These are phyloP conservation scores for Remorina albescens DNA, from an alignment of 2,797 vertebrate species.

Conservation along the genomic window DNA sequence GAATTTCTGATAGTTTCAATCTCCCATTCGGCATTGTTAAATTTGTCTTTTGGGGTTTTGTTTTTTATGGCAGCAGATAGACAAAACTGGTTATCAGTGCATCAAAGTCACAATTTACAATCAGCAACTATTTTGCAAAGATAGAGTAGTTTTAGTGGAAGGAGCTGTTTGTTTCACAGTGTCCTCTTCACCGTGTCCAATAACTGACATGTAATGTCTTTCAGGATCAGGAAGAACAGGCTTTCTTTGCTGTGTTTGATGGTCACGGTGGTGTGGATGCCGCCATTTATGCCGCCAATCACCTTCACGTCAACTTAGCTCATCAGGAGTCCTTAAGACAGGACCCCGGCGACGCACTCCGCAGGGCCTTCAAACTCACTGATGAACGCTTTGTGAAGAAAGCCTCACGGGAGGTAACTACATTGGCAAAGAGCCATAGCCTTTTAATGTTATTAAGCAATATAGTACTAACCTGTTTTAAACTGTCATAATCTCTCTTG, in stretches of 20 bases:
- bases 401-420: constrained; percentile 92
- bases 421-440: background rate
- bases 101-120: background rate
- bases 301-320: constrained; percentile 95
- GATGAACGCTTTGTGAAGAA: constrained; percentile 97
- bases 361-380: constrained; percentile 91
- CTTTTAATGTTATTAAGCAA: background rate
- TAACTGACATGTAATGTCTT: constrained; percentile 4
- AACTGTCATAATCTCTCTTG: background rate
- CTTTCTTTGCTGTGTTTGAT: constrained; percentile 97
- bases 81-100: background rate
- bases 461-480: background rate
- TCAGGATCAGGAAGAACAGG: constrained; percentile 98
- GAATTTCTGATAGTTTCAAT: background rate
- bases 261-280: constrained; percentile 97
- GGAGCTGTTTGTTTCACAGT: too few relatives aligned
- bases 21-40: too few relatives aligned
- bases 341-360: constrained; percentile 91
- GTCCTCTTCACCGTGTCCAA: background rate
- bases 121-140: background rate
- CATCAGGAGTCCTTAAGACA: constrained; percentile 92
- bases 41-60: too few relatives aligned
- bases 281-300: constrained; percentile 95
- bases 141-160: background rate
- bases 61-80: too few relatives aligned